Conservation (phyloP, 2,888 invertebrate species). For the Hemicrepidius hirtus region DNA sequence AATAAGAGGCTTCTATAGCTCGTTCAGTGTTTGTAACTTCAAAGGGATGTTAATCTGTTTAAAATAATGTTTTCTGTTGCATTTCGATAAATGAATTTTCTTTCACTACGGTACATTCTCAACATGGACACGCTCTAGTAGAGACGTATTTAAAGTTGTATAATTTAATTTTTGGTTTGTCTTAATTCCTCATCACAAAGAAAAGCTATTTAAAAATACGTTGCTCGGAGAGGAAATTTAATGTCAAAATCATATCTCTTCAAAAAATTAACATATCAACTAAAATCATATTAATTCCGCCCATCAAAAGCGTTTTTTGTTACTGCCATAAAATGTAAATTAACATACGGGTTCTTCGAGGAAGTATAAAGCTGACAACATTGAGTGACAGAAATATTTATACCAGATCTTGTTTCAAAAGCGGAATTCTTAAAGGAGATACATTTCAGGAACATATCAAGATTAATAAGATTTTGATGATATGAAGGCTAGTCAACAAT, state of each 20-base stretch:
- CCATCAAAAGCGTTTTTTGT: constrained; percentile 41
- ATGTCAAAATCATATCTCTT: constrained; percentile 37
- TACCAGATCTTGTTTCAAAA: constrained; percentile 44
- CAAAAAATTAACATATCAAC: constrained; percentile 49
- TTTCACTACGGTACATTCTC: constrained; percentile 20
- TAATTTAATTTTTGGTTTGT: constrained; percentile 24
- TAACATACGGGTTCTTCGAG: constrained; percentile 40
- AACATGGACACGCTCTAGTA: constrained; percentile 7
- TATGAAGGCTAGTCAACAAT: constrained; percentile 45
- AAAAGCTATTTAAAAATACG: constrained; percentile 34
- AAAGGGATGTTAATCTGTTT: constrained; percentile 64
- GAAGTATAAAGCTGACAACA: constrained; percentile 48
- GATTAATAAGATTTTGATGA: constrained; percentile 50
- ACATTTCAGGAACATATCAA: constrained; percentile 50
- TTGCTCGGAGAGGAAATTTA: constrained; percentile 26
- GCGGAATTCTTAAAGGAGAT: constrained; percentile 49
- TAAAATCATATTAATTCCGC: constrained; percentile 48
- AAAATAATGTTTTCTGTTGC: constrained; percentile 52
- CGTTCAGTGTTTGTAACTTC: constrained; percentile 50
- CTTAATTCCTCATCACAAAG: constrained; percentile 29
- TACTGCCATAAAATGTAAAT: constrained; percentile 42
- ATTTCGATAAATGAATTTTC: constrained; percentile 26
- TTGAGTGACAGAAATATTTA: constrained; percentile 52
- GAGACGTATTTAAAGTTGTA: constrained; percentile 26
- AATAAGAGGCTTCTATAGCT: constrained; percentile 32